Conservation (phyloP, 2,888 invertebrate genomes). For the Lasioglossum calceatum region DNA sequence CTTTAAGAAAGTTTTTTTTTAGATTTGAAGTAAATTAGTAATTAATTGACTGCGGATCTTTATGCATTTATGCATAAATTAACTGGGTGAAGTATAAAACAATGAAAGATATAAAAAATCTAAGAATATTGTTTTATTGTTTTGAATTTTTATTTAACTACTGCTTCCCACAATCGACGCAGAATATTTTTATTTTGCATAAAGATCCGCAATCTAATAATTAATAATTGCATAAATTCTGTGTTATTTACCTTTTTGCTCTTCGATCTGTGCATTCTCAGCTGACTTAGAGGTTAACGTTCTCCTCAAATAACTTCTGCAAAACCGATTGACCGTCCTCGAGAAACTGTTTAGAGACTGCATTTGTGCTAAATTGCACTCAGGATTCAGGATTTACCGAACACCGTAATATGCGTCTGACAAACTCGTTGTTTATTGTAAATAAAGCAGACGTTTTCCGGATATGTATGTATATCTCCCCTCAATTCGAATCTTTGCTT, state of each 20-base stretch:
- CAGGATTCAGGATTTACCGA: not conserved
- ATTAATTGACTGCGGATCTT: too few relatives aligned
- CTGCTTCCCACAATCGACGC: too few relatives aligned
- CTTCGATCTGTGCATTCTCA: conserved; percentile 9
- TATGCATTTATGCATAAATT: too few relatives aligned
- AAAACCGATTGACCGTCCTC: not conserved
- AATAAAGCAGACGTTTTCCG: not conserved
- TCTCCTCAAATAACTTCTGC: conserved; percentile 16
- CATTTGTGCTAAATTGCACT: conserved; percentile 31
- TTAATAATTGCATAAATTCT: too few relatives aligned
- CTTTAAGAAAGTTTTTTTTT: too few relatives aligned
- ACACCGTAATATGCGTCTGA: not conserved
- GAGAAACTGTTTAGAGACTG: conserved; percentile 32
- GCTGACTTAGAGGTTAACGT: conserved; percentile 46
- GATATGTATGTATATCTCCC: not conserved
- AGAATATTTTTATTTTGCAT: too few relatives aligned
- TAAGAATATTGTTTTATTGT: too few relatives aligned
- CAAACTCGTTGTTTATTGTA: not conserved
- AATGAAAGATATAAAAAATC: too few relatives aligned
- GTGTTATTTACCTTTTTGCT: conserved; percentile 36
- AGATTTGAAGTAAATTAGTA: too few relatives aligned
- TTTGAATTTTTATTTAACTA: too few relatives aligned
- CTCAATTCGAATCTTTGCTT: not conserved
- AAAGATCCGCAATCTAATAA: too few relatives aligned
- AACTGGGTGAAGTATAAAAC: too few relatives aligned